phyloP scores from a whole-genome alignment of 2,113 vertebrate genomes.

The Tamias sibiricus region DNA sequence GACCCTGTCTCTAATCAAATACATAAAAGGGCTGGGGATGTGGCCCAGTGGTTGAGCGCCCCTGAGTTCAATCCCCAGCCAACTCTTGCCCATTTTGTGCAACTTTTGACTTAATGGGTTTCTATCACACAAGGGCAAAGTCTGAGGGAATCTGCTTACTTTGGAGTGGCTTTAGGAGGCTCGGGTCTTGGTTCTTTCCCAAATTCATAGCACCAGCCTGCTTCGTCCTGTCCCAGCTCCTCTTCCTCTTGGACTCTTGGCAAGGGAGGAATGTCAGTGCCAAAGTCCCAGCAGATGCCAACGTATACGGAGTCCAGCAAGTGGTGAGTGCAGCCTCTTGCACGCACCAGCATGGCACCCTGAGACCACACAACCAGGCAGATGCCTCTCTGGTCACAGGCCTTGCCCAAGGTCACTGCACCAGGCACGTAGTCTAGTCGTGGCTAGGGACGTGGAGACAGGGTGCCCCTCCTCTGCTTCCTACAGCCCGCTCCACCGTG shows the following conservation, averaged over 20 bases:
- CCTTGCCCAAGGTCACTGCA: fast-evolving
- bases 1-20: no score
- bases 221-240: neutral
- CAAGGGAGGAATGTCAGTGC: neutral
- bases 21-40: no score
- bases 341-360: neutral
- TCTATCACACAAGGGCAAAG: neutral
- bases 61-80: no score
- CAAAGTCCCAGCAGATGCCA: neutral
- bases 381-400: no score
- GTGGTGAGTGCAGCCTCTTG: neutral
- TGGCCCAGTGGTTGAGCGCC: no score
- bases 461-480: no score
- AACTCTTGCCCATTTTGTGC: neutral
- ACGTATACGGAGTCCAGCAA: neutral
- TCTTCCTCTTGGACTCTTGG: neutral
- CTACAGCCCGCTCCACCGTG: neutral
- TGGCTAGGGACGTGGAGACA: neutral
- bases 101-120: neutral
- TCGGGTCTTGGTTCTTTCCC: neutral
- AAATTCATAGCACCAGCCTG: neutral
- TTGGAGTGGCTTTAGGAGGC: neutral
- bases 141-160: neutral
- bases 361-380: neutral
- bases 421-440: neutral